These are phyloP conservation scores for Linepithema humile DNA, from an alignment of 1,140 invertebrate species.

Conservation along the genomic window DNA sequence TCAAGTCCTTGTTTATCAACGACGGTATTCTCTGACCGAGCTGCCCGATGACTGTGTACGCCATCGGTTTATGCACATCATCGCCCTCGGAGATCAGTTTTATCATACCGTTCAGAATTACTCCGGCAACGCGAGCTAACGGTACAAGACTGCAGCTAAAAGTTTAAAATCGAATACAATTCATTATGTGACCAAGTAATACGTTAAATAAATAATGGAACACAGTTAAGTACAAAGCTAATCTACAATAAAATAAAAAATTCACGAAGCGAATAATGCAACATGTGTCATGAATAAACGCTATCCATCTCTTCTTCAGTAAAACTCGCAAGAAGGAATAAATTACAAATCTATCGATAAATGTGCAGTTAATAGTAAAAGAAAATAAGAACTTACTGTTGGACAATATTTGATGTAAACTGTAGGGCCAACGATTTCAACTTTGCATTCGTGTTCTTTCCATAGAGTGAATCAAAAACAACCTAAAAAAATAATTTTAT, in stretches of 20 bases:
- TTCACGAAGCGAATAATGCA: not conserved
- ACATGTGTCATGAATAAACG: not conserved
- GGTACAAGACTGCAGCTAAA: slow-evolving; percentile 78
- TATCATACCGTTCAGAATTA: slow-evolving; percentile 82
- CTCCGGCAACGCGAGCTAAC: slow-evolving; percentile 78
- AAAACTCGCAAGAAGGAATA: not conserved
- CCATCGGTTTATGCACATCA: slow-evolving; percentile 87
- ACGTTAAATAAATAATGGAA: not conserved
- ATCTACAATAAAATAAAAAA: slow-evolving; percentile 3
- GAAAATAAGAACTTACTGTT: slow-evolving; percentile 85
- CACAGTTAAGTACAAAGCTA: not conserved
- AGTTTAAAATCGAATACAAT: slow-evolving; percentile 15
- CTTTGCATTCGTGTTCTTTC: slow-evolving; percentile 92
- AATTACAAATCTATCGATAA: not conserved
- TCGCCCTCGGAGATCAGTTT: slow-evolving; percentile 84
- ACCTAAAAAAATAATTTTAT: slow-evolving; percentile 84
- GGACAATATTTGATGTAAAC: slow-evolving; percentile 92
- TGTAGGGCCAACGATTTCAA: slow-evolving; percentile 92
- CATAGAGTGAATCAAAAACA: slow-evolving; percentile 95
- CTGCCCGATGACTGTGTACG: slow-evolving; percentile 91
- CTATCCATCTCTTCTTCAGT: not conserved
- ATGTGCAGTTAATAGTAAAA: not conserved
- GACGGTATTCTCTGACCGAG: slow-evolving; percentile 88
- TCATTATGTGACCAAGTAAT: not conserved
- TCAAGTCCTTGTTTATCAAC: slow-evolving; percentile 88